Evolutionary conservation across 2,888 invertebrate species (phyloP).

Genomic region (Erebia epiphron): DNA sequence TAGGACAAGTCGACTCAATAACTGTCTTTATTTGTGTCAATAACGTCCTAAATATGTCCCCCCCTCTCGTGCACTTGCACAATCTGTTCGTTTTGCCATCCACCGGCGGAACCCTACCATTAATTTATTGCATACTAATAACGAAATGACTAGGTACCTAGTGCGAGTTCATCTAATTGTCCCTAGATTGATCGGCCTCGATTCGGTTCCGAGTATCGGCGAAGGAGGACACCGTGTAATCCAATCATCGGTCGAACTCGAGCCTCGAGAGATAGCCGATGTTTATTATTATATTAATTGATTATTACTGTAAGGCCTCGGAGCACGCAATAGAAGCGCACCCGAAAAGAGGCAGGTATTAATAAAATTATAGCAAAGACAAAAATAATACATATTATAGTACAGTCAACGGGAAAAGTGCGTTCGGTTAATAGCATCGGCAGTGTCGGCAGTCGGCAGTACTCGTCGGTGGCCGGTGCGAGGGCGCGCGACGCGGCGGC

Average conservation of each 20-base stretch:
- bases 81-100: too few species aligned
- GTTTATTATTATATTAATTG: neutral
- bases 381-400: neutral
- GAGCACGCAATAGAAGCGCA: neutral
- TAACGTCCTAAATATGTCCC: too few species aligned
- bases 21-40: too few species aligned
- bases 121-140: neutral
- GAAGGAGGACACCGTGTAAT: conserved; percentile 6
- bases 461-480: neutral
- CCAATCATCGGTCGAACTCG: neutral
- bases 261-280: neutral
- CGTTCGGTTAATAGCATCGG: conserved; percentile 12
- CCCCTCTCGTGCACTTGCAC: too few species aligned
- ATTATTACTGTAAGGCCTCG: neutral
- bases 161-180: neutral
- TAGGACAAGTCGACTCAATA: too few species aligned
- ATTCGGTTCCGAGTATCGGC: neutral
- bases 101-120: neutral
- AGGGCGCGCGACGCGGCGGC: neutral
- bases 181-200: neutral
- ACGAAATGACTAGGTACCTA: neutral
- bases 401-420: neutral
- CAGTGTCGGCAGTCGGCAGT: conserved; percentile 7
- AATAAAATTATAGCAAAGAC: neutral
- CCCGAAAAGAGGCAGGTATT: neutral